These are phyloP conservation scores for Drosophila algonquin DNA, from an alignment of 2,888 invertebrate genomes.

Conservation along the genomic window DNA sequence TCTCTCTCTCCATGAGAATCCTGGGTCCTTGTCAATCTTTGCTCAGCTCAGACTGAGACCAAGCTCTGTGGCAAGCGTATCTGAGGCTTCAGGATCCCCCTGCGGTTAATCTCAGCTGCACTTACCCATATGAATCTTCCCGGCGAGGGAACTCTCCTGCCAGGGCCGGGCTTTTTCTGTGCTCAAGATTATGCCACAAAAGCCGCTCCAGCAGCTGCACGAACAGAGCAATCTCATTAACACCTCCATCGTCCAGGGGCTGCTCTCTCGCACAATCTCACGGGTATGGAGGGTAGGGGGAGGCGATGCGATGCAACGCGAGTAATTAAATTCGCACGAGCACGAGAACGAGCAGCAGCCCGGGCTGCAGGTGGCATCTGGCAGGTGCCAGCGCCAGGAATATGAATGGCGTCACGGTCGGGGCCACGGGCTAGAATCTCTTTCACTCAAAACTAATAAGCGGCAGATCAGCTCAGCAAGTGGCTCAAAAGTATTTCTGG, in stretches of 20 bases:
- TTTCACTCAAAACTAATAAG: not conserved
- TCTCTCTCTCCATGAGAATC: too few species aligned
- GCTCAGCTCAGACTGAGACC: not conserved
- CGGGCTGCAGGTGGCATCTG: not conserved
- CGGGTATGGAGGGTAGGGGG: not conserved
- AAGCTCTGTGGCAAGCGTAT: not conserved
- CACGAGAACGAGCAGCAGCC: not conserved
- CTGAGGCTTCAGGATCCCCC: not conserved
- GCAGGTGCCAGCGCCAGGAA: too few species aligned
- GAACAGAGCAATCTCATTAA: conserved; percentile 41
- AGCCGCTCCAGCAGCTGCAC: conserved; percentile 5
- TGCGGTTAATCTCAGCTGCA: not conserved
- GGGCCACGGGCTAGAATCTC: conserved; percentile 1
- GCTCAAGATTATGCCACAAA: conserved; percentile 2
- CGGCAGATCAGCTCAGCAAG: not conserved
- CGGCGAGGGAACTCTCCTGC: not conserved
- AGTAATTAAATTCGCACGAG: conserved; percentile 43
- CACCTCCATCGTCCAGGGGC: conserved; percentile 21
- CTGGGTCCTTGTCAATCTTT: too few species aligned
- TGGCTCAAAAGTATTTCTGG: not conserved
- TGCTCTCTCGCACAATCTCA: not conserved
- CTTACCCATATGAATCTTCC: not conserved
- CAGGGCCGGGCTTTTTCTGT: not conserved
- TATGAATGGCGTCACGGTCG: too few species aligned
- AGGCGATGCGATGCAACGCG: not conserved